Conservation (phyloP, 2,113 vertebrate species). For the Bombycilla garrulus region DNA sequence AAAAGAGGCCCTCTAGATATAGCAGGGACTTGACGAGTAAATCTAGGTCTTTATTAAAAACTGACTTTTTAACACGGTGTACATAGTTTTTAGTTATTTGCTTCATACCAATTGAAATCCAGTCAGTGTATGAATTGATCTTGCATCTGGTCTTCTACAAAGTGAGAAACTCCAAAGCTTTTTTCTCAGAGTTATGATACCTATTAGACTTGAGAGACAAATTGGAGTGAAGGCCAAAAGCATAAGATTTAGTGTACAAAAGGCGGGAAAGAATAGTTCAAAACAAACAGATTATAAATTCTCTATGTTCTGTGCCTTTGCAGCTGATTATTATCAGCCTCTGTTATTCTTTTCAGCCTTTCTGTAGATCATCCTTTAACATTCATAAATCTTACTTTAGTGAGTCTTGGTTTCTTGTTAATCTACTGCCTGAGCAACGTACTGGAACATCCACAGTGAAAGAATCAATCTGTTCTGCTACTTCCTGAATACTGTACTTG, state of each 20-base stretch:
- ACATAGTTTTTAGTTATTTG: background rate
- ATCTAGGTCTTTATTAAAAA: background rate
- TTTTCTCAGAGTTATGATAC: background rate
- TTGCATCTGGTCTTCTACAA: background rate
- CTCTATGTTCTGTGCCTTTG: background rate
- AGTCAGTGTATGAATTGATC: background rate
- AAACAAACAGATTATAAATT: too few species aligned
- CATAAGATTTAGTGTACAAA: background rate
- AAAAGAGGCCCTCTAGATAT: background rate
- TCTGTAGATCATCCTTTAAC: background rate
- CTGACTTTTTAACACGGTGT: background rate
- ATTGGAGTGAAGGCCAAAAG: background rate
- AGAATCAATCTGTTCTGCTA: conserved; percentile 18
- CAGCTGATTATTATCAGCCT: background rate
- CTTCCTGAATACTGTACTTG: background rate
- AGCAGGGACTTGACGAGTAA: background rate
- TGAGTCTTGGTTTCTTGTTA: conserved; percentile 6
- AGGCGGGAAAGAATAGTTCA: too few species aligned
- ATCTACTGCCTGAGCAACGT: background rate
- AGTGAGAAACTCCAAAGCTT: background rate
- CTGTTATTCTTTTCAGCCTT: background rate
- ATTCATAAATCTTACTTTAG: background rate
- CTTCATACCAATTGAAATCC: background rate
- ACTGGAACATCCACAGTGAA: background rate
- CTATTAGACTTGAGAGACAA: background rate